These are phyloP conservation scores for Sphecodes monilicornis DNA, from an alignment of 2,888 invertebrate genomes.

Conservation along the genomic window DNA sequence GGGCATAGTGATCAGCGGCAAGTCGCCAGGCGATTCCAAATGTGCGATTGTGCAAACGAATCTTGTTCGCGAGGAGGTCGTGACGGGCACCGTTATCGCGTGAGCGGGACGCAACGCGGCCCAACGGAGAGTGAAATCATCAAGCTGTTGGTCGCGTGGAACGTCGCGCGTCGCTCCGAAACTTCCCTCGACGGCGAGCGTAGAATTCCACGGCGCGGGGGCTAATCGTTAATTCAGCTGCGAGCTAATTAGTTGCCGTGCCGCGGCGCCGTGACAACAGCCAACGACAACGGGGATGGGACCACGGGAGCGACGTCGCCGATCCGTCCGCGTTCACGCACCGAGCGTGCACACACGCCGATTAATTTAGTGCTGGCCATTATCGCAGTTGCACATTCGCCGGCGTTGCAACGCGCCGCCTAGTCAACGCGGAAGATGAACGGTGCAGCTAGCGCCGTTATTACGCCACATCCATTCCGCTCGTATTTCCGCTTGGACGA, in stretches of 20 bases:
- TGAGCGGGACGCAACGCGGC: constrained; percentile 11
- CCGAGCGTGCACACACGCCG: constrained; percentile 47
- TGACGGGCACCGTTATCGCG: background rate
- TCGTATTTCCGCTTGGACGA: constrained; percentile 64
- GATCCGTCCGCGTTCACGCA: constrained; percentile 51
- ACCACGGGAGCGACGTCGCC: constrained; percentile 21
- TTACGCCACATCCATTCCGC: constrained; percentile 73
- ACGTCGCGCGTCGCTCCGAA: constrained; percentile 20
- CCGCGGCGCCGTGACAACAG: constrained; percentile 56
- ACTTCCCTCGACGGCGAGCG: constrained; percentile 24
- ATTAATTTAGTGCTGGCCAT: constrained; percentile 77
- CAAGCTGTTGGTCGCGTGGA: constrained; percentile 19
- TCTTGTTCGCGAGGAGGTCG: background rate
- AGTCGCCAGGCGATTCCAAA: background rate
- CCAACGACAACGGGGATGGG: constrained; percentile 33
- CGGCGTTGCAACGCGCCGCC: constrained; percentile 53
- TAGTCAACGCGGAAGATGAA: constrained; percentile 74
- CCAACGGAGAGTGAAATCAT: constrained; percentile 33
- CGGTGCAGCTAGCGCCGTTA: constrained; percentile 68
- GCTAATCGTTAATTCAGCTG: constrained; percentile 58
- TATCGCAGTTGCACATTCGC: constrained; percentile 76
- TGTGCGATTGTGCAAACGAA: background rate
- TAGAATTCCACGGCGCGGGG: constrained; percentile 37
- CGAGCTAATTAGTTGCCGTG: constrained; percentile 57
- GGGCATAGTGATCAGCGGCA: background rate